phyloP scores from a whole-genome alignment of 2,797 vertebrate genomes.

The Hybognathus amarus region DNA sequence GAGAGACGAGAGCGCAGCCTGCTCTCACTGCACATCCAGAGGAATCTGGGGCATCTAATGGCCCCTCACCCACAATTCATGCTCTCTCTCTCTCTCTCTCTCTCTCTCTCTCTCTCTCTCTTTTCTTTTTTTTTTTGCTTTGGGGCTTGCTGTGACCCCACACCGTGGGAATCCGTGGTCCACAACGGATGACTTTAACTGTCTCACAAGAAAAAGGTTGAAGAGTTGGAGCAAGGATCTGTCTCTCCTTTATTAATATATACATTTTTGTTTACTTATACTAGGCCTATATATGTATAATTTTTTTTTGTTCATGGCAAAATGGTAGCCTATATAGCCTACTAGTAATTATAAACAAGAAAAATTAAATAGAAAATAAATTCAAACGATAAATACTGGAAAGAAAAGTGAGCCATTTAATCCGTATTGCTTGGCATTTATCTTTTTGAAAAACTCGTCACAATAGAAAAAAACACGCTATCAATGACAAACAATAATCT shows the following conservation, averaged over 20 bases:
- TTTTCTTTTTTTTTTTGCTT: constrained; percentile 57
- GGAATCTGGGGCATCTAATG: constrained; percentile 83
- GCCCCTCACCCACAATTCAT: constrained; percentile 72
- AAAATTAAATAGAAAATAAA: neutral
- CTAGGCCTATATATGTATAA: no score
- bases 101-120: neutral
- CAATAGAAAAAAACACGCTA: neutral
- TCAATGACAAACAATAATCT: neutral
- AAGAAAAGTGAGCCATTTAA: neutral
- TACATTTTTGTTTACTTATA: no score
- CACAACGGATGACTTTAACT: constrained; percentile 44
- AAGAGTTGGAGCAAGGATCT: neutral
- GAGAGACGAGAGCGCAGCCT: constrained; percentile 60
- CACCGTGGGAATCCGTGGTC: constrained; percentile 56
- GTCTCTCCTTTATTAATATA: neutral
- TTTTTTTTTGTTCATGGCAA: neutral
- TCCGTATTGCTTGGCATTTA: neutral
- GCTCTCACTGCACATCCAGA: constrained; percentile 70
- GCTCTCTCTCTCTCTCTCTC: neutral
- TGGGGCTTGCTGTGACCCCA: constrained; percentile 64
- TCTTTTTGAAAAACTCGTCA: neutral
- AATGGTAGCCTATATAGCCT: neutral
- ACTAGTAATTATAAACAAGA: neutral
- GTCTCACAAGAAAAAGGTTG: constrained; percentile 13
- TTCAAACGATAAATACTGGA: neutral